phyloP scores from a whole-genome alignment of 2,113 vertebrate genomes.

The Diadophis punctatus region DNA sequence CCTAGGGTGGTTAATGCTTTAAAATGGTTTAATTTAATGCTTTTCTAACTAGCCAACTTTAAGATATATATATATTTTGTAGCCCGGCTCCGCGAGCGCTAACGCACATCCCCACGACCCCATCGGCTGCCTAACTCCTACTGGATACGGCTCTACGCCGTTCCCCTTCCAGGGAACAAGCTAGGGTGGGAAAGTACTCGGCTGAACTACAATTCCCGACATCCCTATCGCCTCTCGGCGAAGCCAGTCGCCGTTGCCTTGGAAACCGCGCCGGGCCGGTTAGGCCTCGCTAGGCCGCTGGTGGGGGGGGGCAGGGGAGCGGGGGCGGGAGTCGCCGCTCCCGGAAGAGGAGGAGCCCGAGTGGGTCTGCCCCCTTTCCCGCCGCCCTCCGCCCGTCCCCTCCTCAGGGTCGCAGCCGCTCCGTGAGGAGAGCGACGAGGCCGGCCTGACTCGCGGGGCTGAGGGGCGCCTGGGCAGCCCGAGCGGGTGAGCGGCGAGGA shows the following conservation, averaged over 20 bases:
- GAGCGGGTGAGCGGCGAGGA: not conserved
- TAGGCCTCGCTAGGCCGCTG: not conserved
- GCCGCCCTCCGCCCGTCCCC: not conserved
- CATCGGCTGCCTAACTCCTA: no score
- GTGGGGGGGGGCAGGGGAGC: not conserved
- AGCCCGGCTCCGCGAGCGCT: no score
- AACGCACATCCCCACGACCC: no score
- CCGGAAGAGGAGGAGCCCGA: not conserved
- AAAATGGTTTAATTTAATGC: no score
- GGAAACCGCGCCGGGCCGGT: not conserved
- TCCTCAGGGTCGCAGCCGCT: not conserved
- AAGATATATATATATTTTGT: no score
- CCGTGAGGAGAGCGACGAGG: not conserved
- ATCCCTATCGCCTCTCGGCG: not conserved
- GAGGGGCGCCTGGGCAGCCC: not conserved
- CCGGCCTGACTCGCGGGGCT: not conserved
- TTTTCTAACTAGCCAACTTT: no score
- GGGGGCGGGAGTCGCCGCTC: not conserved
- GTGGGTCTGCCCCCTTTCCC: not conserved
- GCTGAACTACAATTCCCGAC: not conserved
- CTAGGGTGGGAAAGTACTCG: rapidly evolving
- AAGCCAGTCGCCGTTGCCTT: not conserved
- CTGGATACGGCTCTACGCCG: no score
- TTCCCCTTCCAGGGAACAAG: not conserved
- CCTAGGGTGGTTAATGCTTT: not conserved